Percentiles rank a stretch among this genome's conserved stretches.
phyloP scores from a whole-genome alignment of 2,888 invertebrate genomes.

The Lypha dubia region DNA sequence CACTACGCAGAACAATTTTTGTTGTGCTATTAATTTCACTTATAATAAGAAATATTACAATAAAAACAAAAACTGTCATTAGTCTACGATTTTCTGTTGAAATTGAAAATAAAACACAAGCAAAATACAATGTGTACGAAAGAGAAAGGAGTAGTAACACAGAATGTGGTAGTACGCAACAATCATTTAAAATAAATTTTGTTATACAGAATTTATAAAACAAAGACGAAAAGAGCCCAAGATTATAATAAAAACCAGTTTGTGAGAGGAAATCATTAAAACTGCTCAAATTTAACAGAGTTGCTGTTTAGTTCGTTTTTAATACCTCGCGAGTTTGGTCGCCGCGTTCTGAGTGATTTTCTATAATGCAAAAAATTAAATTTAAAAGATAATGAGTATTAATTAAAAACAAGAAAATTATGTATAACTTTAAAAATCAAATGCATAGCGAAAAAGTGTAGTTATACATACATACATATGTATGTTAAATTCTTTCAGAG shows the following conservation, averaged over 20 bases:
- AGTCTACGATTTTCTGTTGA: conserved; percentile 16
- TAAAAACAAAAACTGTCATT: conserved; percentile 55
- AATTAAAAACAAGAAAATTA: conserved; percentile 27
- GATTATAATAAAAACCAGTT: conserved; percentile 69
- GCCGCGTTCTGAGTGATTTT: conserved; percentile 53
- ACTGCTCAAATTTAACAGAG: conserved; percentile 59
- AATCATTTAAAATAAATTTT: conserved; percentile 38
- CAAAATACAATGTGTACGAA: conserved; percentile 10
- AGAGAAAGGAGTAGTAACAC: conserved; percentile 51
- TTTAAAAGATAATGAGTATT: conserved; percentile 22
- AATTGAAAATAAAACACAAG: conserved; percentile 9
- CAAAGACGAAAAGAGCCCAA: conserved; percentile 45
- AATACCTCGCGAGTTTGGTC: conserved; percentile 72
- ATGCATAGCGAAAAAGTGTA: not conserved
- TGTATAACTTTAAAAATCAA: not conserved
- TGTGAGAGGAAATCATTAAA: conserved; percentile 35
- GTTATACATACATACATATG: no score
- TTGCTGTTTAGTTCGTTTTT: conserved; percentile 73
- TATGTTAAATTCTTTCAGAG: conserved; percentile 14
- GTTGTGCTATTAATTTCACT: conserved; percentile 55
- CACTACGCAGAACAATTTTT: conserved; percentile 9
- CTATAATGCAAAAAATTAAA: not conserved
- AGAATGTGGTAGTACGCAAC: not conserved
- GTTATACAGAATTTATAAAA: conserved; percentile 64
- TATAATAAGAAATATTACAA: conserved; percentile 56